A percentile compares a stretch with the other conserved stretches of the same genome.
Evolutionary conservation across 30 jellyfish, hydroid and myxozoan species (phyloP).

Genomic region (Aurelia coerulea): DNA sequence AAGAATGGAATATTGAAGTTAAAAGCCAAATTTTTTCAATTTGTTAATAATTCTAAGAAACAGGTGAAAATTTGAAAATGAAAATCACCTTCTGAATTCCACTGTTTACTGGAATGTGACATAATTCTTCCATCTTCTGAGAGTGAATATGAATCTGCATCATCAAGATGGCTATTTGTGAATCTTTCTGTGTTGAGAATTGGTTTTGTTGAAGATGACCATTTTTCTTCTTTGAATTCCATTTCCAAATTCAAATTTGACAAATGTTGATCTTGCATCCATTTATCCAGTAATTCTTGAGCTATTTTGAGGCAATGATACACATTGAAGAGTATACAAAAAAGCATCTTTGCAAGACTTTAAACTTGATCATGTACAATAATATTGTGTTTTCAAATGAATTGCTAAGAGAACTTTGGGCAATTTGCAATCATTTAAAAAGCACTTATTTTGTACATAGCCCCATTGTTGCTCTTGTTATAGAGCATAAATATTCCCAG

Average conservation of each 20-base stretch:
- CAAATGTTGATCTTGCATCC: conserved; percentile 71
- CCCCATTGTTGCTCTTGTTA: too few relatives aligned
- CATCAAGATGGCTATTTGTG: background rate
- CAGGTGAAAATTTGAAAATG: background rate
- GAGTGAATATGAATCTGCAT: conserved; percentile 43
- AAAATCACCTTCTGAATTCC: too few relatives aligned
- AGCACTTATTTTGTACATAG: too few relatives aligned
- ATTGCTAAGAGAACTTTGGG: too few relatives aligned
- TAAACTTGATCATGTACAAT: too few relatives aligned
- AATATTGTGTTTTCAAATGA: too few relatives aligned
- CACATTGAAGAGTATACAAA: too few relatives aligned
- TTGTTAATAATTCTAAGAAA: background rate
- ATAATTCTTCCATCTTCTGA: conserved; percentile 55
- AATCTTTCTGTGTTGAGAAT: conserved; percentile 1
- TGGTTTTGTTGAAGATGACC: conserved; percentile 64
- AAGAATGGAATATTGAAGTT: too few relatives aligned
- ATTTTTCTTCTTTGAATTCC: conserved; percentile 71
- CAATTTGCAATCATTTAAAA: too few relatives aligned
- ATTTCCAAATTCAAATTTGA: conserved; percentile 64
- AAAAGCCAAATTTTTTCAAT: too few relatives aligned
- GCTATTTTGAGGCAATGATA: conserved; percentile 32
- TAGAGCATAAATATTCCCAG: too few relatives aligned
- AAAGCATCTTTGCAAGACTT: too few relatives aligned
- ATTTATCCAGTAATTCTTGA: conserved; percentile 77
- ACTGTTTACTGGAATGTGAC: background rate